Evolutionary conservation across 2,113 vertebrate genomes (phyloP).

Genomic region (Manacus vitellinus): DNA sequence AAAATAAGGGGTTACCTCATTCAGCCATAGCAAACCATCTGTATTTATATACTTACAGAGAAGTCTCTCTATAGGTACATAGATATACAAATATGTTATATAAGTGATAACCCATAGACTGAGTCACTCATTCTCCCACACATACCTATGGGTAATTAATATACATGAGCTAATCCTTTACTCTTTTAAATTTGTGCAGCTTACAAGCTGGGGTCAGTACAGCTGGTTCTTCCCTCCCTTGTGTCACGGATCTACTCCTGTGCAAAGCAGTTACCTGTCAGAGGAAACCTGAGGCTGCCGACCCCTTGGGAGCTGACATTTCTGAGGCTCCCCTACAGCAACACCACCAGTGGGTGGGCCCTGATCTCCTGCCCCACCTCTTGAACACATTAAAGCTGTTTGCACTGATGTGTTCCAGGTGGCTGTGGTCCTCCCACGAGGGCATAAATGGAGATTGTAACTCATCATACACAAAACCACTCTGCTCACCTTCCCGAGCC

Average conservation of each 20-base stretch:
- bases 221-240: neutral
- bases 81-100: neutral
- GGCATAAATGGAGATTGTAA: neutral
- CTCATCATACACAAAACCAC: neutral
- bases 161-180: neutral
- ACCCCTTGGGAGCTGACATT: neutral
- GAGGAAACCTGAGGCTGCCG: too few relatives aligned
- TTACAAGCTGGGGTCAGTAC: neutral
- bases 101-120: neutral
- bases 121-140: neutral
- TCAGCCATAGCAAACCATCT: neutral
- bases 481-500: neutral
- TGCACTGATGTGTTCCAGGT: neutral
- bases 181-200: too few relatives aligned
- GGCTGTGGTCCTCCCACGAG: neutral
- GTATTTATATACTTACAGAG: neutral
- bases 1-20: neutral
- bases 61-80: neutral
- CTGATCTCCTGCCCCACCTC: neutral
- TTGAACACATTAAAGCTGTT: neutral
- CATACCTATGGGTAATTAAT: neutral
- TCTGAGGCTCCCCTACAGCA: neutral
- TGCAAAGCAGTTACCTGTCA: neutral
- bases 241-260: neutral
- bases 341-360: fast-evolving